Evolutionary conservation across 2,113 vertebrate species (phyloP), one percentile per base, ranked within the genome.

Genomic region (Phrynosoma blainvillii): DNA sequence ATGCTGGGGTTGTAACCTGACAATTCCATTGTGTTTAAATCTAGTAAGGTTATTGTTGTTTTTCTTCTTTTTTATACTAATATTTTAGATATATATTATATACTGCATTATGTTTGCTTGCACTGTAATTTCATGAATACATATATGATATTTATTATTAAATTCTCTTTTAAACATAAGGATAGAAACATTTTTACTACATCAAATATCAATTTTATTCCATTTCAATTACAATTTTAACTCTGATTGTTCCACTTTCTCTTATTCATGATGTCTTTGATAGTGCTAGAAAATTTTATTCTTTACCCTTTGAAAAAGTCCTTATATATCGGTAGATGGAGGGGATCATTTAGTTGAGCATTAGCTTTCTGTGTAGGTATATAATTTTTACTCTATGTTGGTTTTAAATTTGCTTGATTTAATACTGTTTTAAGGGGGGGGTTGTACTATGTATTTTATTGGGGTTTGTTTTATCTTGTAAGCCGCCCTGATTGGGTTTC

Each of bases 1-100:
- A 76, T 86, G 82, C n/a, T 84, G 80, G 81, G 89, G 78, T 76
- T 93, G 62, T 75, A 91, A 89, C 79, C 82, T 93, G 90, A 93
- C 88, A 91, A 25, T 77, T 86, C 0, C 13, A 52, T 93, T 87
- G 89, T 52, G n/a, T 81, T 62, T 8, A 71, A 92, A 75, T 87
- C 32, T 78, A 0, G 8, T 10, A 20, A 77, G 74, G 56, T 7
- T 47, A 81, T 0, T 78, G 65, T 93, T 89, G 84, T 85, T 68
- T 92, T 88, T 80, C 68, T 87, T 20, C 84, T 71, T 71, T 12
- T 21, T 89, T 87, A 79, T 84, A 74, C 16, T 59, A 88, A 66
- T 86, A 85, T 75, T 94, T 87, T 83, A 65, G 73, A 71, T 62
- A 68, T 32, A 0, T 6, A 73, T 70, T 87, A 6, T 91, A 77